Evolutionary conservation across 2,113 vertebrate species (phyloP).

Genomic region (Fulmarus glacialis): DNA sequence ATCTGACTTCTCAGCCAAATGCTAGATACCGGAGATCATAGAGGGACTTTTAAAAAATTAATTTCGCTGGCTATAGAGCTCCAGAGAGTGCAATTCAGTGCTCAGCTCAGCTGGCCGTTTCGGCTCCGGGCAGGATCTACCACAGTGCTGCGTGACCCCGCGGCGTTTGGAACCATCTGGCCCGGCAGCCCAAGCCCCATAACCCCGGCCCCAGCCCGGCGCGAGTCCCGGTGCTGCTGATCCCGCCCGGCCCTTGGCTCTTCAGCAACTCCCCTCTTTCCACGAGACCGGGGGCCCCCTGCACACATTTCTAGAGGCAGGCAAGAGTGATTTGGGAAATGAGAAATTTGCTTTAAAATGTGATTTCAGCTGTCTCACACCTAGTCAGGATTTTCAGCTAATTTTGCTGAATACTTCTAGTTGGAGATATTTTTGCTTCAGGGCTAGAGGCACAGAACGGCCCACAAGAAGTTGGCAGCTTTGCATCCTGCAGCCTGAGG

Average conservation of each 20-base stretch:
- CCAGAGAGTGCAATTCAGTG: background rate
- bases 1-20: background rate
- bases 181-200: background rate
- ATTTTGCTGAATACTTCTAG: background rate
- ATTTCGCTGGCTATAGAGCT: background rate
- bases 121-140: rapidly evolving
- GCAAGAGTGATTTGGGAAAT: background rate
- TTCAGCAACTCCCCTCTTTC: background rate
- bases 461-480: background rate
- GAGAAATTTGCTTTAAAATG: slow-evolving; percentile 29
- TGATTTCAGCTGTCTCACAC: slow-evolving; percentile 26
- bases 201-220: background rate
- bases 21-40: background rate
- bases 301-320: background rate
- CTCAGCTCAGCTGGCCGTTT: background rate
- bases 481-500: background rate
- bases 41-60: slow-evolving; percentile 11
- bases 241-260: background rate
- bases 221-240: background rate
- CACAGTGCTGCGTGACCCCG: rapidly evolving
- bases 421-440: background rate
- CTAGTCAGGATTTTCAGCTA: slow-evolving; percentile 30
- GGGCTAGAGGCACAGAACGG: background rate
- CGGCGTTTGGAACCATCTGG: background rate
- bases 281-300: background rate